phyloP scores from a whole-genome alignment of 1,140 invertebrate genomes.

The Saxidomus purpurata region DNA sequence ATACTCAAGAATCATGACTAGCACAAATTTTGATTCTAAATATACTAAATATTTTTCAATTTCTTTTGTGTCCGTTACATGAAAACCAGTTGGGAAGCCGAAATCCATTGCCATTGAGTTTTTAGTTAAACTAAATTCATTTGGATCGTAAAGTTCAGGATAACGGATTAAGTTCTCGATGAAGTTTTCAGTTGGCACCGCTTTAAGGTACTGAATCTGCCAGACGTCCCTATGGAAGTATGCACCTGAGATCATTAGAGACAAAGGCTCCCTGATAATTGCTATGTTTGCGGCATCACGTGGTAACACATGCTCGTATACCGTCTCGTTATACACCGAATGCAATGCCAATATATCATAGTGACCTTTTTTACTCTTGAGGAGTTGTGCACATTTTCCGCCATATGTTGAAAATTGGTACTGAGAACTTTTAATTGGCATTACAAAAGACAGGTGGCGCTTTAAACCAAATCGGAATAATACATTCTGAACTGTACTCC shows the following conservation, averaged over 20 bases:
- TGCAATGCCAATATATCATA: slow-evolving; percentile 69
- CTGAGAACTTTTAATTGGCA: slow-evolving; percentile 26
- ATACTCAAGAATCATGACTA: slow-evolving; percentile 87
- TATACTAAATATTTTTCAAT: slow-evolving; percentile 57
- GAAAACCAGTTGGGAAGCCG: slow-evolving; percentile 58
- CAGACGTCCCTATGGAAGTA: slow-evolving; percentile 70
- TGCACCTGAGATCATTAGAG: slow-evolving; percentile 60
- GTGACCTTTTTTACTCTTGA: not conserved
- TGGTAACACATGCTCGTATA: slow-evolving; percentile 54
- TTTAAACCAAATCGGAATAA: slow-evolving; percentile 62
- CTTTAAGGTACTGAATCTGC: slow-evolving; percentile 18
- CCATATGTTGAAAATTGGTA: slow-evolving; percentile 57
- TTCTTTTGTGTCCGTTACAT: not conserved
- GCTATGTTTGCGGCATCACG: slow-evolving; percentile 56
- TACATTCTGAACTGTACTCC: slow-evolving; percentile 69
- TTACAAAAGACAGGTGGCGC: slow-evolving; percentile 60
- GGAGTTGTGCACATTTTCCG: not conserved
- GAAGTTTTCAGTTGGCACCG: slow-evolving; percentile 33
- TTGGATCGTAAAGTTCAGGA: slow-evolving; percentile 56
- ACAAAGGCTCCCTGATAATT: slow-evolving; percentile 64
- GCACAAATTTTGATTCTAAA: slow-evolving; percentile 82
- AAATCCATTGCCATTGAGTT: slow-evolving; percentile 71
- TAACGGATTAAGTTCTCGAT: slow-evolving; percentile 61
- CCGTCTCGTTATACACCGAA: slow-evolving; percentile 38
- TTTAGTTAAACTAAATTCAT: slow-evolving; percentile 61